phyloP scores from a whole-genome alignment of 2,888 invertebrate species.

The Agrochola litura region DNA sequence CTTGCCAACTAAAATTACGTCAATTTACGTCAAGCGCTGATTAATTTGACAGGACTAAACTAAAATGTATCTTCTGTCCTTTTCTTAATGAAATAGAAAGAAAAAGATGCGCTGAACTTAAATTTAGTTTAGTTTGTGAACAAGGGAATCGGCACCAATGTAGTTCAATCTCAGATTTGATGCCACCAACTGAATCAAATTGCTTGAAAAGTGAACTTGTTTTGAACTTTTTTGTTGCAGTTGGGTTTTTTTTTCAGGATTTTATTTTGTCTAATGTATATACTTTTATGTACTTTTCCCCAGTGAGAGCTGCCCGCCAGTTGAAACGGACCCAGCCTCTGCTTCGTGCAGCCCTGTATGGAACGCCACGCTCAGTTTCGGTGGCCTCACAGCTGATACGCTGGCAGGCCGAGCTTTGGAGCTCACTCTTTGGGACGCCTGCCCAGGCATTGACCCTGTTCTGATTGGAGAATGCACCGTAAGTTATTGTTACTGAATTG shows the following conservation, averaged over 20 bases:
- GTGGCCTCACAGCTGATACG: constrained; percentile 94
- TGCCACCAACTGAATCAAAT: not conserved
- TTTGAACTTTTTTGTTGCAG: not conserved
- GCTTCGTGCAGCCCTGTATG: constrained; percentile 97
- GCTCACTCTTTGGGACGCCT: constrained; percentile 96
- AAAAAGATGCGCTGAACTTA: too few species aligned
- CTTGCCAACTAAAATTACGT: too few species aligned
- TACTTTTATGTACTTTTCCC: constrained; percentile 15
- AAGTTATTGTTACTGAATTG: constrained; percentile 58
- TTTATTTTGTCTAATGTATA: not conserved
- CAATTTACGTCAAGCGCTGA: too few species aligned
- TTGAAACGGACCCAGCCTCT: constrained; percentile 96
- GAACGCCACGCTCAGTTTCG: constrained; percentile 97
- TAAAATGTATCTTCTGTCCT: too few species aligned
- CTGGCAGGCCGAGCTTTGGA: constrained; percentile 95
- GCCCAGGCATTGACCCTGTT: constrained; percentile 95
- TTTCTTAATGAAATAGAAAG: too few species aligned
- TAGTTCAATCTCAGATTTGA: not conserved
- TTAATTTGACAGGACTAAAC: too few species aligned
- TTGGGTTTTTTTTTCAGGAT: not conserved
- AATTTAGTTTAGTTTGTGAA: too few species aligned
- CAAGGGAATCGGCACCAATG: too few species aligned
- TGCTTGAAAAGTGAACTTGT: not conserved
- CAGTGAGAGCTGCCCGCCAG: constrained; percentile 94
- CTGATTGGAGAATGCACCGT: constrained; percentile 95